Percentiles rank a stretch among this genome's conserved stretches.
These are phyloP conservation scores for Bufo gargarizans DNA, from an alignment of 2,113 vertebrate genomes.

Conservation along the genomic window DNA sequence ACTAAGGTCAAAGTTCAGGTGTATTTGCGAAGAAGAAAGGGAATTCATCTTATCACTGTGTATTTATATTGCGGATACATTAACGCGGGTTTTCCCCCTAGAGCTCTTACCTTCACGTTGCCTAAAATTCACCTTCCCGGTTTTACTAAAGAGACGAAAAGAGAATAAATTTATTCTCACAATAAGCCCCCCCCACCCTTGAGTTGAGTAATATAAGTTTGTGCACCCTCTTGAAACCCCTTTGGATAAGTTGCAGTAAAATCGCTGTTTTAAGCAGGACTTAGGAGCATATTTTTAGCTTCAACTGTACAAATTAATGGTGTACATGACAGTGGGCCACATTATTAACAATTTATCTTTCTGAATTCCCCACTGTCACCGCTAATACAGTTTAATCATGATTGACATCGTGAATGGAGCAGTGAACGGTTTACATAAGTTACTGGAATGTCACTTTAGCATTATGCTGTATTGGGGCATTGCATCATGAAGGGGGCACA, in stretches of 20 bases:
- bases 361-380: conserved; percentile 56
- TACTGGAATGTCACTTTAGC: conserved; percentile 37
- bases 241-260: conserved; percentile 42
- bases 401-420: conserved; percentile 40
- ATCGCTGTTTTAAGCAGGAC: conserved; percentile 31
- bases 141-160: neutral
- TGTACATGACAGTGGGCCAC: conserved; percentile 42
- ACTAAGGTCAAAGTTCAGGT: conserved; percentile 68
- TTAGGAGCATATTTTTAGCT: conserved; percentile 24
- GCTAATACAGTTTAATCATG: conserved; percentile 51
- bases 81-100: conserved; percentile 49
- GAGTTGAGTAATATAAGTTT: conserved; percentile 3
- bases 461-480: neutral
- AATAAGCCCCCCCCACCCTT: neutral
- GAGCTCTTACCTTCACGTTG: neutral
- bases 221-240: conserved; percentile 3
- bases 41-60: conserved; percentile 48
- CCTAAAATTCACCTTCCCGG: conserved; percentile 48
- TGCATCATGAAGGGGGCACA: neutral
- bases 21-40: conserved; percentile 66
- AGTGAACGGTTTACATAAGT: conserved; percentile 39
- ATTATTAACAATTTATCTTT: conserved; percentile 58
- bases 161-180: neutral
- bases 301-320: conserved; percentile 35
- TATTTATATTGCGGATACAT: conserved; percentile 56